These are phyloP conservation scores for Cacatua alba DNA, from an alignment of 2,113 vertebrate genomes.

Conservation along the genomic window DNA sequence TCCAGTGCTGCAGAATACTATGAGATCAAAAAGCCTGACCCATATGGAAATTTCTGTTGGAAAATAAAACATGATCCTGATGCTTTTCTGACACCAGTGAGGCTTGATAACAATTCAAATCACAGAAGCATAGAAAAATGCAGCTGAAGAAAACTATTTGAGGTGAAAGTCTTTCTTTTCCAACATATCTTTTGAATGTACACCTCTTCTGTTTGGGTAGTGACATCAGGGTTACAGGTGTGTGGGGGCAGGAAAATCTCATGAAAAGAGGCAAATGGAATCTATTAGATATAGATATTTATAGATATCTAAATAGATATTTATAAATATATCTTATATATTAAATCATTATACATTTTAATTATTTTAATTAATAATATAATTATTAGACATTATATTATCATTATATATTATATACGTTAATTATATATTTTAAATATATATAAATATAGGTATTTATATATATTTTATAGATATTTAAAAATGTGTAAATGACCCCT, in stretches of 20 bases:
- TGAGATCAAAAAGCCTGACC: conserved; percentile 31
- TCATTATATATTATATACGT: too few species aligned
- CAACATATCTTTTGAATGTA: neutral
- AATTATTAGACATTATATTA: too few species aligned
- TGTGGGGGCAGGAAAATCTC: neutral
- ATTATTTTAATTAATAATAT: too few species aligned
- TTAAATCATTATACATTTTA: too few species aligned
- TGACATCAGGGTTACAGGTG: too few species aligned
- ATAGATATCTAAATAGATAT: too few species aligned
- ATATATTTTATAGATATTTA: neutral
- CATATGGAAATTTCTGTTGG: conserved; percentile 29
- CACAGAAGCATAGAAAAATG: neutral
- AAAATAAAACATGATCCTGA: neutral
- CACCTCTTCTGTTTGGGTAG: neutral
- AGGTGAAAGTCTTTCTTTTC: neutral
- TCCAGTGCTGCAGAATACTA: conserved; percentile 6
- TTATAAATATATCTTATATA: too few species aligned
- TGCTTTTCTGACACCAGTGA: neutral
- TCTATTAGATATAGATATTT: too few species aligned
- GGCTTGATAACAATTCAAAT: neutral
- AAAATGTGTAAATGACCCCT: neutral
- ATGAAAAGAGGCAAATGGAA: too few species aligned
- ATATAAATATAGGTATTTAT: too few species aligned
- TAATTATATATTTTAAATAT: too few species aligned
- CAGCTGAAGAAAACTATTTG: neutral